These are phyloP conservation scores for Lordiphosa fenestrarum DNA, from an alignment of 2,888 invertebrate species.

Conservation along the genomic window DNA sequence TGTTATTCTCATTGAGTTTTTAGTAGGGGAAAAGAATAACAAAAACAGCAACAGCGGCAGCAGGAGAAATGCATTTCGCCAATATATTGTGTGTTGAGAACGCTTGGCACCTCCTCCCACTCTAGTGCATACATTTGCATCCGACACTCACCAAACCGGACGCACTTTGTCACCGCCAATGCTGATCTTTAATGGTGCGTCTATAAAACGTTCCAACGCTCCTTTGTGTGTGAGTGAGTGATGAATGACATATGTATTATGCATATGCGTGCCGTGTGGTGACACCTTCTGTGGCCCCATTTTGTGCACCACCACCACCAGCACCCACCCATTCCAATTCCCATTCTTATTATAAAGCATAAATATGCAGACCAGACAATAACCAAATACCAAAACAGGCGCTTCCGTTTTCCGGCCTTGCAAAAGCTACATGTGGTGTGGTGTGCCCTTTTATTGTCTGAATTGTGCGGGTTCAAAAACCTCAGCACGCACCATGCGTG, in stretches of 20 bases:
- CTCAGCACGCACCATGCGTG: conserved; percentile 37
- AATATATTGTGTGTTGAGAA: too few species aligned
- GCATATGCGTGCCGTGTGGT: conserved; percentile 1
- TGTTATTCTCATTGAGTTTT: conserved; percentile 27
- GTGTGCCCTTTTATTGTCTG: conserved; percentile 2
- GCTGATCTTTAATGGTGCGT: conserved; percentile 58
- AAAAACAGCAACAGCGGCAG: too few species aligned
- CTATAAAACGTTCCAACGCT: conserved; percentile 10
- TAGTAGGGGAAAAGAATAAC: too few species aligned
- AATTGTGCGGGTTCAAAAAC: conserved; percentile 32
- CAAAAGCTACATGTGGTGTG: conserved; percentile 28
- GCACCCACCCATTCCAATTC: conserved; percentile 6
- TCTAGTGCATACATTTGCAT: conserved; percentile 56
- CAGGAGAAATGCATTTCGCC: too few species aligned
- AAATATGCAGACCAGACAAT: conserved; percentile 35
- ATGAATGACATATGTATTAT: conserved; percentile 33
- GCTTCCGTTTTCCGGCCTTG: conserved; percentile 66
- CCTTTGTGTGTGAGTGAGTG: conserved; percentile 37
- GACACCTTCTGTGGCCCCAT: conserved; percentile 13
- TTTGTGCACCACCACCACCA: conserved; percentile 6
- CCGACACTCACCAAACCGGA: conserved; percentile 66
- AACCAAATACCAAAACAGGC: conserved; percentile 60
- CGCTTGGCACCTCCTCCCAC: conserved; percentile 1
- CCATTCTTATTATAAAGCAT: conserved; percentile 43
- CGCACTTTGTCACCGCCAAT: conserved; percentile 70